Evolutionary conservation across 2,888 invertebrate species (phyloP).

Genomic region (Thereva nobilitata): DNA sequence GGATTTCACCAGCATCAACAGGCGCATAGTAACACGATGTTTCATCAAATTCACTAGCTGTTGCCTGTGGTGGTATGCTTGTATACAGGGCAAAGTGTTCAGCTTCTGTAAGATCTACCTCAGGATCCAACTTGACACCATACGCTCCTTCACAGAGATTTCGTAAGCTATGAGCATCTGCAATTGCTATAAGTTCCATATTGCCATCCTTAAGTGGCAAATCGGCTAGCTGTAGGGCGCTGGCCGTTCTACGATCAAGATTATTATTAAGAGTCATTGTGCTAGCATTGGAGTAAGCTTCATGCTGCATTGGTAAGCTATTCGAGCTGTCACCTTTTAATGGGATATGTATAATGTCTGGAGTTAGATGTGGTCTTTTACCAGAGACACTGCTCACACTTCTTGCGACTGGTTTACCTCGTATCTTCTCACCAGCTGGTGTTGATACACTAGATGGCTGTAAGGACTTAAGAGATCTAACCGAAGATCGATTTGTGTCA

Average conservation of each 20-base stretch:
- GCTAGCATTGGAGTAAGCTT: slow-evolving; percentile 56
- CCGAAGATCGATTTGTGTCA: slow-evolving; percentile 52
- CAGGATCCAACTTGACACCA: slow-evolving; percentile 58
- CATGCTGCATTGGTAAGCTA: slow-evolving; percentile 61
- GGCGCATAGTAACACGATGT: slow-evolving; percentile 85
- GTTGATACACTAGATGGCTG: slow-evolving; percentile 46
- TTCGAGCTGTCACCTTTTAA: slow-evolving; percentile 61
- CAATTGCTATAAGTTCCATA: slow-evolving; percentile 64
- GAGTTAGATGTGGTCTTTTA: slow-evolving; percentile 63
- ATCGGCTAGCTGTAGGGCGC: slow-evolving; percentile 57
- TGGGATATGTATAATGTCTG: slow-evolving; percentile 69
- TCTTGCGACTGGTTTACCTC: slow-evolving; percentile 61
- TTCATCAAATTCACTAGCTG: slow-evolving; percentile 86
- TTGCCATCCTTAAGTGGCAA: slow-evolving; percentile 59
- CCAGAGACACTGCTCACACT: slow-evolving; percentile 68
- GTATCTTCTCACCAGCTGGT: slow-evolving; percentile 49
- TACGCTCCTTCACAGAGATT: slow-evolving; percentile 58
- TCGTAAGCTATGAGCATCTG: slow-evolving; percentile 57
- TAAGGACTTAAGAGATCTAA: slow-evolving; percentile 51
- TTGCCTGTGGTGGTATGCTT: slow-evolving; percentile 82
- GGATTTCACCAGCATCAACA: slow-evolving; percentile 76
- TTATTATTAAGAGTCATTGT: slow-evolving; percentile 55
- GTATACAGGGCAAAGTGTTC: slow-evolving; percentile 88
- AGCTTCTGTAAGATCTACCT: slow-evolving; percentile 79
- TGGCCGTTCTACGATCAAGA: slow-evolving; percentile 56